A percentile compares a stretch with the other conserved stretches of the same genome.
Evolutionary conservation across 2,113 vertebrate genomes (phyloP).

Genomic region (Callocephalon fimbriatum): DNA sequence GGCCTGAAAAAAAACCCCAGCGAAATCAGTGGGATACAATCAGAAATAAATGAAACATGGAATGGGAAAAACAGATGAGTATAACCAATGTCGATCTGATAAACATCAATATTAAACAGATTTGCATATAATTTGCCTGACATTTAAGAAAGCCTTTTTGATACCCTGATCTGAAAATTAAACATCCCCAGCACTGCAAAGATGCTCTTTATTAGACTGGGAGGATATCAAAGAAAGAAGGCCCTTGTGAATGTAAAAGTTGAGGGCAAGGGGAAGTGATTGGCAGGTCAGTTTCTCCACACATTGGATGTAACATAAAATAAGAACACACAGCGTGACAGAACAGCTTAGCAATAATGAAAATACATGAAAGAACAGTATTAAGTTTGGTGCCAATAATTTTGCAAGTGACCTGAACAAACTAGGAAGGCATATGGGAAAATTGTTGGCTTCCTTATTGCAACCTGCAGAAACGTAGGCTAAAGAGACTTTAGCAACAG

Average conservation of each 20-base stretch:
- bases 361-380: not conserved
- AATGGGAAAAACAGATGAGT: not conserved
- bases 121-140: not conserved
- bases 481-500: not conserved
- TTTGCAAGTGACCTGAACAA: not conserved
- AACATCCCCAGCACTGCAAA: not conserved
- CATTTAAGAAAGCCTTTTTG: not conserved
- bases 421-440: not conserved
- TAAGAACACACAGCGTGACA: not conserved
- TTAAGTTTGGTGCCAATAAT: not conserved
- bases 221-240: not conserved
- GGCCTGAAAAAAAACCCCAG: not conserved
- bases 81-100: not conserved
- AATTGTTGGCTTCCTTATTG: not conserved
- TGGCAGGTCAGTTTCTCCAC: not conserved
- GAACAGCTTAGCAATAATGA: not conserved
- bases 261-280: not conserved
- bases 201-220: not conserved
- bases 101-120: not conserved
- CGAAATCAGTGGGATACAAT: not conserved
- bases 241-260: not conserved
- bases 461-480: not conserved
- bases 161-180: not conserved
- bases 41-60: not conserved
- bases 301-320: not conserved